Base-by-base conservation (phyloP, 2,797 vertebrate genomes). In the Scleropages formosus region DNA sequence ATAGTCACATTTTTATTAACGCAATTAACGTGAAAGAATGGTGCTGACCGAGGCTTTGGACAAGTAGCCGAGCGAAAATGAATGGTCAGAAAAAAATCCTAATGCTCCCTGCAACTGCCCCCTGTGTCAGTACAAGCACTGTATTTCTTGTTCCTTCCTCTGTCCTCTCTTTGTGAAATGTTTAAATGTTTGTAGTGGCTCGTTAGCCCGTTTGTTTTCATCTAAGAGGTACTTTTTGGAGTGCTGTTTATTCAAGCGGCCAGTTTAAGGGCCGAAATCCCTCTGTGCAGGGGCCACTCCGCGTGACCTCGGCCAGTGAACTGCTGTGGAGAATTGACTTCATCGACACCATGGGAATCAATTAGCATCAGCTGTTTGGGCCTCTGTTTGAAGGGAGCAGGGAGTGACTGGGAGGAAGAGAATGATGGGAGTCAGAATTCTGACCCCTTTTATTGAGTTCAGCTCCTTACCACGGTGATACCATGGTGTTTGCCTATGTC, bases 381-480 rank as follows among this genome's bases (percentile, higher is more conserved):
- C 85, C 91, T 88, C 86, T 84, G 85, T 91, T 89, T 90, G 89
- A 93, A 89, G 90, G 93, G 90, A 86, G 87, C 89, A 80, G 87
- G 91, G 88, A 87, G 80, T 82, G 89, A 90, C 91, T 93, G 93
- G 93, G 73, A 85, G 86, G 89, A 78, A 88, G 91, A 93, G 92
- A 91, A 87, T 88, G 86, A 88, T 90, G 90, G 92, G 93, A 90
- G 91, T 91, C 90, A 92, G 88, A 92, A 93, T 93, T 86, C 84
- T 95, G 93, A 96, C 95, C 95, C 88, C 90, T 94, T 96, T 96
- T 95, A 96, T 94, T 92, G 93, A 94, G 94, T 95, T 96, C 96
- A 95, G 91, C 90, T 92, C 93, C 92, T 94, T 91, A 94, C 89
- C 85, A 84, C 93, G 93, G 93, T 94, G 93, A 95, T 91, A 90